Base-by-base conservation (phyloP, 2,888 invertebrate genomes). In the Scaptomyza tumidula region DNA sequence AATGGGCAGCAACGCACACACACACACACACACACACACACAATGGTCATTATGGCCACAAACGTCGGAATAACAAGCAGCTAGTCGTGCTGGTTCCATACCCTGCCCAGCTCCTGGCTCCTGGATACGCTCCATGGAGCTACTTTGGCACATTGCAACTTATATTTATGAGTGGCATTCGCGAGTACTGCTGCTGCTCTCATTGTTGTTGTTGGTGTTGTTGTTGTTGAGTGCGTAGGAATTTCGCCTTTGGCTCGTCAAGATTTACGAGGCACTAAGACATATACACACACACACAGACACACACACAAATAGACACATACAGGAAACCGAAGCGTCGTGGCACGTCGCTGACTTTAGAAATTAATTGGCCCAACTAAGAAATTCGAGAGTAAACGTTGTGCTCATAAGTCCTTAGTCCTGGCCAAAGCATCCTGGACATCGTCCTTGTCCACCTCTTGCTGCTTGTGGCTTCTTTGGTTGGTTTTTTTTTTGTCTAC, bases 361-460 rank as follows among this genome's bases (percentile, higher is more conserved):
- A 89, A 89, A 87, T 87, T 87, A 87, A 87, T 87, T 87, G 87
- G 87, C 81, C 81, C 88, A 89, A 86, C 88, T 80, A 89, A 79
- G 87, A 86, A 85, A 85, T 80, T 88, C 81, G 81, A 86, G 84
- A 88, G 88, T 78, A 74, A 78, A 74, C 84, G 87, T 46, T 83
- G 80, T 70, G 77, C 86, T 82, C 89, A 88, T 88, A 86, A 88
- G 85, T 86, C 74, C 74, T 80, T 70, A 54, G 80, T 65, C 64
- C 71, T 76, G 58, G 59, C 57, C 0, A 61, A 66, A 59, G 65
- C 55, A 1, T 48, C n/a, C 54, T 45, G 49, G 43, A 16, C 46
- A 31, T 35, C 39, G 52, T 14, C 31, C 19, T 27, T 52, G 46
- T 69, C 55, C 55, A 55, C 52, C 50, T 61, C 43, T 16, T 4